Evolutionary conservation across 2,797 vertebrate genomes (phyloP), one percentile per base, ranked within the genome.

Genomic region (Characodon lateralis): DNA sequence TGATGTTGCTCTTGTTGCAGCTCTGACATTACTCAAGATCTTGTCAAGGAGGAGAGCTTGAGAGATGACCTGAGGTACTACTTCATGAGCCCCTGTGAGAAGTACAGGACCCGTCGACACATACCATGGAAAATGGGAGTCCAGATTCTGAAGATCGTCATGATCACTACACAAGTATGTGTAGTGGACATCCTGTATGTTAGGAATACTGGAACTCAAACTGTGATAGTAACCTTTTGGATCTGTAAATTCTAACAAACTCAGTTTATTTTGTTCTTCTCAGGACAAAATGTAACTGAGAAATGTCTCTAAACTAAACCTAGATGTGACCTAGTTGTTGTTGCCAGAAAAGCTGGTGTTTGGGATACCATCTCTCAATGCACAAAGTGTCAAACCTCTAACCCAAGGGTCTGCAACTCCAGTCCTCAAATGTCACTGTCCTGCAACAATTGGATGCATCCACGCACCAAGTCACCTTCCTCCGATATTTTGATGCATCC

Each of bases 51-150:
- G 86, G 82, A 91, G 0, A 85, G 76, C 14, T 92, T 99, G 81
- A 96, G 96, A 89, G 96, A 98, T 83, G 98, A 99, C 91, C 94
- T 99, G 78, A 97, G 85, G 83, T 99, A 96, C 89, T 99, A 99
- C 93, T 99, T 99, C 88, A 99, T 99, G 98, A 99, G 95, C 80
- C 98, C 98, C 0, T 99, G 98, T 95, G 97, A 99, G 91, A 99
- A 99, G 91, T 99, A 98, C 92, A 94, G 94, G 92, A 96, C 97
- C 81, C 94, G 98, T 74, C 86, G 63, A 71, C 97, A 97, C 73
- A 88, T 97, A 58, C 98, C 98, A 0, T 99, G 98, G 98, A 99
- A 99, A 89, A 89, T 99, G 75, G 95, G 94, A n/a, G 93, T 99
- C 88, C 98, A 99, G 93, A 96, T 99, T 87, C 91, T 98, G 87